Base-by-base conservation (phyloP, 2,888 invertebrate species). In the Gibbula magus region DNA sequence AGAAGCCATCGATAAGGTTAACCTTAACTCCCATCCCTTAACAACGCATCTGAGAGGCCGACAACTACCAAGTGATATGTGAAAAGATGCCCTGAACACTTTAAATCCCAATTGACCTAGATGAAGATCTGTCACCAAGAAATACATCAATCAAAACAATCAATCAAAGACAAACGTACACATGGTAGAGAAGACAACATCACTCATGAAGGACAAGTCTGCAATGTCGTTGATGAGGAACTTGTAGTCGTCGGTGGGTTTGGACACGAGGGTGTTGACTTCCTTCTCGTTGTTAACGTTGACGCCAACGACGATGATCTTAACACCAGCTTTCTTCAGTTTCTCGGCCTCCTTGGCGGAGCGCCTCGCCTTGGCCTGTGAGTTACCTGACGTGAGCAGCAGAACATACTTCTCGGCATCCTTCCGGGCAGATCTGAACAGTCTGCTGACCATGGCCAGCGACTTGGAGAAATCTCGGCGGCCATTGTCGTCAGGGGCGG, bases 141-240 rank as follows among this genome's bases (percentile, higher is more conserved):
- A 45, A 45, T 1, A 13, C 45, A 45, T 45, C 5, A 45, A 1
- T 45, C 1, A 10, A 8, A 4, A 13, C 10, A 45, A 45, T 45
- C 45, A 45, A 45, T 45, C 8, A 8, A 13, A 45, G 1, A 13
- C 13, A 5, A 82, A 88, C 88, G 79, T 76, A 83, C 82, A 79
- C 87, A 88, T 86, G 74, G 86, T 85, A n/a, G 82, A 82, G 73
- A 86, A 85, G n/a, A 86, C 84, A 16, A 87, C 79, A 66, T 89
- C 87, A 51, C 83, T 86, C 25, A 86, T 79, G 7, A 84, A 70
- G 22, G 79, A 77, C 10, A 89, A 82, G 54, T 88, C 88, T 45
- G 79, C 74, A 1, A 83, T 61, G 10, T 80, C 51, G 51, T 78
- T 75, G 10, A 87, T 70, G 18, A 80, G 39, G 75, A 86, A 86